phyloP scores from a whole-genome alignment of 2,888 invertebrate species.

The Baccha elongata region DNA sequence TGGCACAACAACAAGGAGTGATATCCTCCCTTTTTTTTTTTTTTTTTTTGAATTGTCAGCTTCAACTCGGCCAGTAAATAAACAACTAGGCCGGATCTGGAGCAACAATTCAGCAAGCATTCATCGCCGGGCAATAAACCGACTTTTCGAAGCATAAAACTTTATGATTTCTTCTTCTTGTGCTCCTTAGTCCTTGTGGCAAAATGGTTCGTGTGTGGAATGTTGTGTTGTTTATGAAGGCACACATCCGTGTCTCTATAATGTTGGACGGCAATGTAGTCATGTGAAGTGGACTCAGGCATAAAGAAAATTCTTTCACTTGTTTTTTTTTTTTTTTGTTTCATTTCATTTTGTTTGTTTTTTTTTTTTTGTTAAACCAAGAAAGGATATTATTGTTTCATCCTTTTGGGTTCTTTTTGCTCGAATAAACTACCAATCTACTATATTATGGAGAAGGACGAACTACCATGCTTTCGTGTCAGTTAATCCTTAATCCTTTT shows the following conservation, averaged over 20 bases:
- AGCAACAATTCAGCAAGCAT: slow-evolving; percentile 48
- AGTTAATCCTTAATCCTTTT: slow-evolving; percentile 71
- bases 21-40: slow-evolving; percentile 25
- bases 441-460: slow-evolving; percentile 16
- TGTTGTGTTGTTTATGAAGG: slow-evolving; percentile 43
- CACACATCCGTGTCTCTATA: slow-evolving; percentile 47
- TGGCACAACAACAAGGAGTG: slow-evolving; percentile 25
- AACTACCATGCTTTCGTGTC: slow-evolving; percentile 49
- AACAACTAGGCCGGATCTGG: slow-evolving; percentile 42
- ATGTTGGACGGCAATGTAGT: slow-evolving; percentile 37
- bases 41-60: slow-evolving; percentile 53
- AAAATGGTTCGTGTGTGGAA: slow-evolving; percentile 45
- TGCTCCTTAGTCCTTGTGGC: slow-evolving; percentile 25
- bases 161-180: slow-evolving; percentile 69
- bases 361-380: slow-evolving; percentile 2
- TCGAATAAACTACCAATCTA: background rate
- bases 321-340: slow-evolving; percentile 15
- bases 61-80: slow-evolving; percentile 59
- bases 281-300: slow-evolving; percentile 53
- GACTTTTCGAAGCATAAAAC: slow-evolving; percentile 69
- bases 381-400: slow-evolving; percentile 65
- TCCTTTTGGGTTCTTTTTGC: background rate
- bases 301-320: slow-evolving; percentile 48
- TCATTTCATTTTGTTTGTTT: background rate
- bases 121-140: slow-evolving; percentile 65